Evolutionary conservation across 2,888 invertebrate genomes (phyloP).

Genomic region (Malacosoma neustria): DNA sequence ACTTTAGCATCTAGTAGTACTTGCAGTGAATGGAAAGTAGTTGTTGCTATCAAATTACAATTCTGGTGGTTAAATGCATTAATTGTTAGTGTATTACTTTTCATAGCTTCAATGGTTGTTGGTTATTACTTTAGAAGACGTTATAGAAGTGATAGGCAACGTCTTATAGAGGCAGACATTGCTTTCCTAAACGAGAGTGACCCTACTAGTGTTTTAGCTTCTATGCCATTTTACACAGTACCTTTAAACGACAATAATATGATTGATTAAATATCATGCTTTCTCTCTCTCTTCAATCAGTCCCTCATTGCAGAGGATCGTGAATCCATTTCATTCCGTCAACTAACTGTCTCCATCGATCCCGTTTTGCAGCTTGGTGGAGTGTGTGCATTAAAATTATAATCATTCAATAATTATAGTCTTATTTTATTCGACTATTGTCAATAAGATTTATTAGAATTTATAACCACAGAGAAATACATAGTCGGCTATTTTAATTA

Average conservation of each 20-base stretch:
- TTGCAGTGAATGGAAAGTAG: constrained; percentile 21
- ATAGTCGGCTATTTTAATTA: too few relatives aligned
- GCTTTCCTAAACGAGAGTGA: constrained; percentile 27
- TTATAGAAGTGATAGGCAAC: not conserved
- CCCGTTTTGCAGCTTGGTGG: too few relatives aligned
- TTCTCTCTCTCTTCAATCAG: too few relatives aligned
- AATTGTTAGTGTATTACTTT: constrained; percentile 34
- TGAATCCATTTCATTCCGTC: too few relatives aligned
- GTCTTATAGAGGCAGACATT: not conserved
- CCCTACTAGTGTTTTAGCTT: constrained; percentile 41
- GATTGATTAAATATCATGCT: too few relatives aligned
- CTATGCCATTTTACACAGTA: constrained; percentile 29
- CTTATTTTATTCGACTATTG: too few relatives aligned
- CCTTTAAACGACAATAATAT: constrained; percentile 11
- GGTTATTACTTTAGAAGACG: constrained; percentile 23
- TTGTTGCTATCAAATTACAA: constrained; percentile 10
- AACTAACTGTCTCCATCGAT: too few relatives aligned
- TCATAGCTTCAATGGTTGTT: constrained; percentile 24
- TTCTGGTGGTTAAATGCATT: constrained; percentile 35
- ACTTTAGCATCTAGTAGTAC: constrained; percentile 20
- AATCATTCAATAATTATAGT: too few relatives aligned
- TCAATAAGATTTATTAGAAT: too few relatives aligned
- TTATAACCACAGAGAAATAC: too few relatives aligned
- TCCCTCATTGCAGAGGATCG: too few relatives aligned
- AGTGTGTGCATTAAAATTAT: too few relatives aligned